Evolutionary conservation across 2,113 vertebrate species (phyloP).

Genomic region (Nematolebias whitei): DNA sequence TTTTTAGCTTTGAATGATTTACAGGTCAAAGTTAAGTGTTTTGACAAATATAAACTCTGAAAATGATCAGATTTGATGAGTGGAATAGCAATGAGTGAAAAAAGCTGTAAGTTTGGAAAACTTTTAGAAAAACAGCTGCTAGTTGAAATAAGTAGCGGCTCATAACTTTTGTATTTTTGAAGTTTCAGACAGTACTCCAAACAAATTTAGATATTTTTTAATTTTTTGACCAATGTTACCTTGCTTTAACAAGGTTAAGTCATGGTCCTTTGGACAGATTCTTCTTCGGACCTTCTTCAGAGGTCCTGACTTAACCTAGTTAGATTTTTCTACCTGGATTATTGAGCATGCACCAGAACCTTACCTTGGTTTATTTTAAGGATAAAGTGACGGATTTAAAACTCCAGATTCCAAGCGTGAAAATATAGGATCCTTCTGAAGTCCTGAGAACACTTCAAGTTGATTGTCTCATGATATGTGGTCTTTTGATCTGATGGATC

Average conservation of each 20-base stretch:
- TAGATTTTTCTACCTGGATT: no score
- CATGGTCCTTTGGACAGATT: no score
- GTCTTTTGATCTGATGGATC: background rate
- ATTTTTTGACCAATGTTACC: no score
- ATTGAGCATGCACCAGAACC: no score
- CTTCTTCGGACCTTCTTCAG: no score
- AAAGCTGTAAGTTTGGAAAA: background rate
- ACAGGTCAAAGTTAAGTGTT: background rate
- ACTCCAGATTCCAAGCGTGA: background rate
- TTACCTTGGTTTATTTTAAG: conserved; percentile 35
- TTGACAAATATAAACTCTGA: background rate
- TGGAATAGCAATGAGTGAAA: no score
- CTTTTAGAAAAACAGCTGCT: background rate
- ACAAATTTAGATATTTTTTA: background rate
- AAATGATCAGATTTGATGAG: background rate
- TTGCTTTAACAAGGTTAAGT: no score
- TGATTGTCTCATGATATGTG: background rate
- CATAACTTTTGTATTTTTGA: background rate
- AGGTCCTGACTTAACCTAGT: no score
- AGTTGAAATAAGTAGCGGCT: background rate
- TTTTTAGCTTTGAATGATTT: background rate
- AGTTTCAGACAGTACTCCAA: background rate
- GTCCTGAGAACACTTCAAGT: background rate
- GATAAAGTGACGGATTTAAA: background rate
- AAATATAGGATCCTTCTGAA: background rate